A percentile compares a stretch with the other conserved stretches of the same genome.
Conservation (phyloP, 2,888 invertebrate genomes). For the Caenorhabditis sp. region DNA sequence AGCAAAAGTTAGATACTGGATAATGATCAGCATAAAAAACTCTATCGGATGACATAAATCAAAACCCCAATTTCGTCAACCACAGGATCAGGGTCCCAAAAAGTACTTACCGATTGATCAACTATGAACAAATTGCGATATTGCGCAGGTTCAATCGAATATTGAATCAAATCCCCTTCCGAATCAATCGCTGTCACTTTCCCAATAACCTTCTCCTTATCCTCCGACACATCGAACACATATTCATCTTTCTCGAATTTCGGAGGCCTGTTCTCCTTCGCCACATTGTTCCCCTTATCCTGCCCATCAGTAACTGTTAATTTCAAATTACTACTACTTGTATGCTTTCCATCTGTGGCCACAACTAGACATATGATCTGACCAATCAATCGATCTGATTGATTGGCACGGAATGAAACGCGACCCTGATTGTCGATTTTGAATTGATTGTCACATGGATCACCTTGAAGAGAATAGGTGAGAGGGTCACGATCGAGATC, state of each 20-base stretch:
- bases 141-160: conserved; percentile 55
- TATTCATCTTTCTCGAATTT: conserved; percentile 20
- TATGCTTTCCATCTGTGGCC: conserved; percentile 34
- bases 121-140: conserved; percentile 60
- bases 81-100: background rate
- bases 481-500: conserved; percentile 38
- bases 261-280: conserved; percentile 17
- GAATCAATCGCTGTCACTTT: conserved; percentile 38
- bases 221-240: conserved; percentile 14
- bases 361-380: conserved; percentile 30
- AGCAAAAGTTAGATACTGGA: too few relatives aligned
- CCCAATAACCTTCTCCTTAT: conserved; percentile 30
- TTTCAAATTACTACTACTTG: conserved; percentile 15
- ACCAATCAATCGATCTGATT: conserved; percentile 13
- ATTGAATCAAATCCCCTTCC: conserved; percentile 39
- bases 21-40: too few relatives aligned
- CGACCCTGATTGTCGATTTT: conserved; percentile 33
- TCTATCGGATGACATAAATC: too few relatives aligned
- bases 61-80: too few relatives aligned
- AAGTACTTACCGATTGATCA: background rate
- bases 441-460: conserved; percentile 29
- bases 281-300: background rate
- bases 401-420: conserved; percentile 20
- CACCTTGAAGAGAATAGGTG: conserved; percentile 30
- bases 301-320: background rate